Evolutionary conservation across 2,888 invertebrate genomes (phyloP), one percentile per base, ranked within the genome.

Genomic region (Aporophyla lueneburgensis): DNA sequence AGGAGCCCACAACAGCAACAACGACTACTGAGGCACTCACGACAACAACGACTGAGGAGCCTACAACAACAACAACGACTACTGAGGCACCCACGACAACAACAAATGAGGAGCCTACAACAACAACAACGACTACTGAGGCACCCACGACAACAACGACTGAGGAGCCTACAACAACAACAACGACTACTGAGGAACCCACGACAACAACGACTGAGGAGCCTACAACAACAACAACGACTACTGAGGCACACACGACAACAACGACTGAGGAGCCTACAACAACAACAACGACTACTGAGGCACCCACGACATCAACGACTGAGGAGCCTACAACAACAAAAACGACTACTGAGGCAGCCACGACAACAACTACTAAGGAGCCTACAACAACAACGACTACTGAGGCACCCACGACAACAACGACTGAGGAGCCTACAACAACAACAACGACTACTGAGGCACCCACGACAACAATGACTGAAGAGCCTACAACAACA

Each of bases 371-470:
- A 7, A 61, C 81, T 16, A 67, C 65, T 75, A 58, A 79, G 40
- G 65, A n/a, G 27, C 70, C 70, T 14, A 33, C 79, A 7, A 62
- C 72, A 14, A 54, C 81, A n/a, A 70, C 66, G 73, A 56, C 56
- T 2, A 51, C 49, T 16, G 54, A 80, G 33, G 69, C 12, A 3
- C 43, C 80, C 54, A 67, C 76, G 40, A 58, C 62, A 75, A 70
- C 78, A 0, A 74, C 72, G 1, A 75, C 74, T 9, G 40, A 33
- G 7, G 78, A 10, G 12, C 73, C 33, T 7, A 21, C 66, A 1
- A 72, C 75, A 2, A 74, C 76, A 16, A 71, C 74, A 16, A 70
- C 75, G 16, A 82, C 76, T 2, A 54, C 66, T 74, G 51, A 76
- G 33, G 67, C 14, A 9, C 63, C 80, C 68, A 59, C 72, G 2